Base-by-base conservation (phyloP, 1,140 invertebrate species). In the Caenorhabditis remanei region DNA sequence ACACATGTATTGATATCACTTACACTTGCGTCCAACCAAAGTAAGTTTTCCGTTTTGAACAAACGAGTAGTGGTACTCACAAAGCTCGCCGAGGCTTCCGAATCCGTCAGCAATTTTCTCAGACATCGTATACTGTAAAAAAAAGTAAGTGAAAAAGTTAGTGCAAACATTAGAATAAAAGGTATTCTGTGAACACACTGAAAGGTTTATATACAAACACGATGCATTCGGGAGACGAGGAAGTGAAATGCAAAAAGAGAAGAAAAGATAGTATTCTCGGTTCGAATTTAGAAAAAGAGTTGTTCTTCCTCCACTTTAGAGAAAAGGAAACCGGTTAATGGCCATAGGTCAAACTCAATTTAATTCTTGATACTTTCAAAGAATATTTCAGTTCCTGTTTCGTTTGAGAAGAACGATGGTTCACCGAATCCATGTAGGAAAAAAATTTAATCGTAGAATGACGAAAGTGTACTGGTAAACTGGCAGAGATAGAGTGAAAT, bases 31-130 rank as follows among this genome's bases (percentile, higher is more conserved):
- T 41, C 83, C 55, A 32, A 61, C 55, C 40, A 84, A 84, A 41
- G 53, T 84, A 8, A 84, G 19, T 16, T 84, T 84, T 58, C 55
- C 83, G 16, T 84, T 19, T 58, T 84, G 83, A n/a, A 58, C 32
- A n/a, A 58, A 61, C 4, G 83, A 13, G 24, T 63, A 84, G 24
- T 84, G 56, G 67, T 50, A 48, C 2, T 50, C 56, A 9, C 16
- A 21, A 0, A 50, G 61, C 6, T 65, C 55, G 16, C 46, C 46
- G 21, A 48, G 43, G 16, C 13, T 67, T 85, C 84, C 56, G 55
- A 41, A 61, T 19, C 83, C 83, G 14, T 84, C 41, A 43, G 55
- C 83, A 13, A 84, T 84, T 50, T 67, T 53, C 56, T 63, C 43
- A 19, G 56, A 65, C 84, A 85, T 85, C 2, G 4, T 63, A 4